Evolutionary conservation across 2,888 invertebrate species (phyloP).

Genomic region (Parelbella ahira): DNA sequence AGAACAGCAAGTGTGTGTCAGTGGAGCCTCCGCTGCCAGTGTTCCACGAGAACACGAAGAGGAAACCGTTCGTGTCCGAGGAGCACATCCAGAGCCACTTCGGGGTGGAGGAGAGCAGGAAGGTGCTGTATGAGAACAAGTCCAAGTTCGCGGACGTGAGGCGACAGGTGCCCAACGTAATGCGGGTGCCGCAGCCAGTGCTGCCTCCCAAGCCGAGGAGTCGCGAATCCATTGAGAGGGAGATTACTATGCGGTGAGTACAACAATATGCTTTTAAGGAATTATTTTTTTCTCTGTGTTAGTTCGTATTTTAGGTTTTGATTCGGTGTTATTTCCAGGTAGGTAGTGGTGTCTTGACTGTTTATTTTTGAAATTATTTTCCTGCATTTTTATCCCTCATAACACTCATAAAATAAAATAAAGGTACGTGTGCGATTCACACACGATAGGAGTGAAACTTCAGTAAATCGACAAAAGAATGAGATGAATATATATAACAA

Average conservation of each 20-base stretch:
- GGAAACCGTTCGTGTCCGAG: conserved; percentile 71
- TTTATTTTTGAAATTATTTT: no score
- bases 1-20: conserved; percentile 47
- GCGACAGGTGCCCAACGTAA: conserved; percentile 36
- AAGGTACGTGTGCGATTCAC: no score
- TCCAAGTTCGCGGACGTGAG: conserved; percentile 40
- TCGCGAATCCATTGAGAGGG: conserved; percentile 68
- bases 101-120: conserved; percentile 68
- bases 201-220: conserved; percentile 66
- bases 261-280: no score
- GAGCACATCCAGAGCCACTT: conserved; percentile 72
- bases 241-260: conserved; percentile 73
- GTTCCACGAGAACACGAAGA: conserved; percentile 54
- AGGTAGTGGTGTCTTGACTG: no score
- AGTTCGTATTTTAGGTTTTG: no score
- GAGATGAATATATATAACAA: no score
- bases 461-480: no score
- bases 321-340: no score
- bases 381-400: no score
- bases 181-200: conserved; percentile 47
- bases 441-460: no score
- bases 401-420: no score
- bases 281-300: no score
- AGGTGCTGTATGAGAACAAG: conserved; percentile 57
- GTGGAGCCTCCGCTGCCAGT: conserved; percentile 45